Evolutionary conservation across 1,140 invertebrate species (phyloP), one percentile per base, ranked within the genome.

Genomic region (Diorhabda carinulata): DNA sequence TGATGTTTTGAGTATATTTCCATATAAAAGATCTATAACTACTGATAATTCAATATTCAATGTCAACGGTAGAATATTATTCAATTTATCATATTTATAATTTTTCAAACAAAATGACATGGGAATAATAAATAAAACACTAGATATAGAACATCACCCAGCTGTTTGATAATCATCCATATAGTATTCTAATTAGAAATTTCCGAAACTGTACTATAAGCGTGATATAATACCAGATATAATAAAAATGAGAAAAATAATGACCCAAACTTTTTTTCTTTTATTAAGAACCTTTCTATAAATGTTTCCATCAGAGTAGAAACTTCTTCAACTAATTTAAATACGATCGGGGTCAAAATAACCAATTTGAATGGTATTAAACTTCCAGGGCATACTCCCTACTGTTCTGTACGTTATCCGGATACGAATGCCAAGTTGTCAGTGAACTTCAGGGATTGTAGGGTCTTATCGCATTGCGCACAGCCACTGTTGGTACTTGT

Each of bases 291-390:
- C 47, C n/a, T 52, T 52, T 52, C 47, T 52, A 52, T 52, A 52
- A 52, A 52, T 52, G 47, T 52, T 52, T 52, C 47, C 47, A 52
- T 52, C 47, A 52, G 47, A 52, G 47, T 52, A 52, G 47, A 52
- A 52, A 52, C 6, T 52, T 52, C 47, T 52, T 52, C 6, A 52
- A 52, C 47, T 52, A 52, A 52, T 52, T 52, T 52, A 52, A 52
- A 52, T 52, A n/a, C 47, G 47, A 52, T 52, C 47, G 47, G 47
- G 47, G 47, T 52, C 47, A 52, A 52, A 52, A 52, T 52, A 52
- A 52, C 47, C 47, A 52, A 52, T 52, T 52, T 52, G 47, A 52
- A 52, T 52, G 47, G 47, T 52, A 52, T 52, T 52, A 52, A 52
- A 52, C 47, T 52, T 52, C 47, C 47, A 52, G 47, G 47, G 47